Evolutionary conservation across 2,797 vertebrate species (phyloP), one percentile per base, ranked within the genome.

Genomic region (Ceryle rudis): DNA sequence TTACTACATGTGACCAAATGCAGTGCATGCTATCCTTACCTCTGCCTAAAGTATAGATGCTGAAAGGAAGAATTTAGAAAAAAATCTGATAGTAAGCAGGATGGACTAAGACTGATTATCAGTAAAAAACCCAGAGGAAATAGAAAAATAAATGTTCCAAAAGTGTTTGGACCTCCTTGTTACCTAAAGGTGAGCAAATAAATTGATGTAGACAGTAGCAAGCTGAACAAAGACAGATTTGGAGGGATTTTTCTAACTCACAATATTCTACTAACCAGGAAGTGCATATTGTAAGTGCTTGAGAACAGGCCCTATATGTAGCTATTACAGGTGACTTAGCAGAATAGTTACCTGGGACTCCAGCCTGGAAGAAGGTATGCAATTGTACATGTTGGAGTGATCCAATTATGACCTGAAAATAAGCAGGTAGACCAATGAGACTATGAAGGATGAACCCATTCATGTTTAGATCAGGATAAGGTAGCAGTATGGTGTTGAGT

Each of bases 181-280:
- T 97, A 95, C 95, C 75, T 52, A 15, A 95, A 89, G 81, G 52
- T 86, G 81, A 97, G 78, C 51, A 94, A 93, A 95, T 89, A 96
- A 66, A 90, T 90, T 65, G 35, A 25, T 83, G 47, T 81, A 90
- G 92, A 57, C 92, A 97, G 93, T 78, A 97, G 94, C 88, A 61
- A 88, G 14, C 37, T 65, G 8, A 89, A 96, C 88, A 96, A 96
- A 97, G 70, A 92, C 47, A 60, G 64, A 22, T 84, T 91, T 81
- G 79, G 74, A 55, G 33, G 5, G 3, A 60, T 28, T 83, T 69
- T 75, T 91, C 64, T 31, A 61, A 16, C 11, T 69, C 25, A 51
- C 19, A 54, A n/a, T 91, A 54, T 78, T 93, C 49, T 84, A 19
- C 29, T 81, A 82, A 65, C 20, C 41, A 72, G 19, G 17, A 88